phyloP scores from a whole-genome alignment of 2,113 vertebrate species.

The Mobula hypostoma region DNA sequence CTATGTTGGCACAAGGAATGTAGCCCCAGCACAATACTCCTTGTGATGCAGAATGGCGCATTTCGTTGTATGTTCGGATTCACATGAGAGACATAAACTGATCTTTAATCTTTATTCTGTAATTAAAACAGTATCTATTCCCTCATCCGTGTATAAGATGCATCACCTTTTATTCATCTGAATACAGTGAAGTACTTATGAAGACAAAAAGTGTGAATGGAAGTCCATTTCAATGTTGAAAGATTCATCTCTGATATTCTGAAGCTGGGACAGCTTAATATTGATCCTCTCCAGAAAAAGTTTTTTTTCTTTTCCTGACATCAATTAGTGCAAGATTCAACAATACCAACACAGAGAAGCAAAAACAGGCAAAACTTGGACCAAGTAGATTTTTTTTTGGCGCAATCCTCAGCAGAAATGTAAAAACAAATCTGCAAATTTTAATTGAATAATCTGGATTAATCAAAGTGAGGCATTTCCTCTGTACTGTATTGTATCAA shows the following conservation, averaged over 20 bases:
- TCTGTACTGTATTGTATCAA: neutral
- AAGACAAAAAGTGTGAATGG: neutral
- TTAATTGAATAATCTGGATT: neutral
- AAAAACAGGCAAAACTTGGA: neutral
- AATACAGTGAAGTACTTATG: too few relatives aligned
- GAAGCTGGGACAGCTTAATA: neutral
- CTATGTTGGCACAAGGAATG: too few relatives aligned
- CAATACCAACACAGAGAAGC: neutral
- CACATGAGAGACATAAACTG: too few relatives aligned
- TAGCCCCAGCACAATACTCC: too few relatives aligned
- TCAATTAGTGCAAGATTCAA: neutral
- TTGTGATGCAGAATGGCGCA: too few relatives aligned
- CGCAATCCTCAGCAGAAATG: neutral
- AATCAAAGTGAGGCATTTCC: neutral
- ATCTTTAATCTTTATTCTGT: too few relatives aligned
- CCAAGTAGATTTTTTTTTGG: neutral
- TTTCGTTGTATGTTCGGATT: too few relatives aligned
- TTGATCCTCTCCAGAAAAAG: neutral
- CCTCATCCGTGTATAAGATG: too few relatives aligned
- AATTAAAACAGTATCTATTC: too few relatives aligned
- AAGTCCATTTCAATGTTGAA: too few relatives aligned
- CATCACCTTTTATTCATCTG: too few relatives aligned
- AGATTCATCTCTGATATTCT: neutral
- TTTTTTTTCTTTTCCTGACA: neutral
- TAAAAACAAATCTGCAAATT: neutral